Percentiles rank a stretch among this genome's conserved stretches.
Conservation (phyloP, 2,888 invertebrate species). For the Dynastes maya region DNA sequence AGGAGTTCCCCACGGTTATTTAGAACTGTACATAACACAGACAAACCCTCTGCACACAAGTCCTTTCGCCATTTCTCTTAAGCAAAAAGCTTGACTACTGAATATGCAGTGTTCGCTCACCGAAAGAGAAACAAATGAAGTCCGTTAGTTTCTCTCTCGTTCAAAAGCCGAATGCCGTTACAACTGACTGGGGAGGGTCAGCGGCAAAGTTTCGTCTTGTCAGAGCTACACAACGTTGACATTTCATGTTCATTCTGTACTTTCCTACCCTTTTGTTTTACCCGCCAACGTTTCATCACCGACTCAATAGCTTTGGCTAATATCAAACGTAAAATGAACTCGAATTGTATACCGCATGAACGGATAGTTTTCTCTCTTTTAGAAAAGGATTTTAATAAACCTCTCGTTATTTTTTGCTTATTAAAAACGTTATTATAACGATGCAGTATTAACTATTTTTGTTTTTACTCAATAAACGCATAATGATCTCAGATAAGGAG, state of each 20-base stretch:
- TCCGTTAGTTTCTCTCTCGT: constrained; percentile 1
- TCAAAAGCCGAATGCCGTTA: background rate
- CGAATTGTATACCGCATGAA: background rate
- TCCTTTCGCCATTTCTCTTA: constrained; percentile 4
- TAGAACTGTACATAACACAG: background rate
- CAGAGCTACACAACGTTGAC: background rate
- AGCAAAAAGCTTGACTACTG: constrained; percentile 7
- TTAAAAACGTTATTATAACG: background rate
- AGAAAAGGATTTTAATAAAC: too few species aligned
- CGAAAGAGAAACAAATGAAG: background rate
- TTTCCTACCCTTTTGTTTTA: constrained; percentile 1
- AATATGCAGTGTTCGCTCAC: constrained; percentile 6
- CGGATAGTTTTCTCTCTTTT: too few species aligned
- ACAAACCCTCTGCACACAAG: background rate
- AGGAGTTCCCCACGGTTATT: background rate
- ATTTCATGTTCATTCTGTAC: constrained; percentile 3
- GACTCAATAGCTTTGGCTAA: background rate
- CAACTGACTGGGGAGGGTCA: background rate
- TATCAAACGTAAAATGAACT: background rate
- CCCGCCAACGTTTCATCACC: background rate
- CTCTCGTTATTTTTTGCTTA: background rate
- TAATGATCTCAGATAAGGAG: background rate
- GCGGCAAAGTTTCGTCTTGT: constrained; percentile 1
- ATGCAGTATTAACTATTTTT: background rate
- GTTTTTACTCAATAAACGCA: background rate